Conservation (phyloP, 2,888 invertebrate species). For the Mythimna pallens region DNA sequence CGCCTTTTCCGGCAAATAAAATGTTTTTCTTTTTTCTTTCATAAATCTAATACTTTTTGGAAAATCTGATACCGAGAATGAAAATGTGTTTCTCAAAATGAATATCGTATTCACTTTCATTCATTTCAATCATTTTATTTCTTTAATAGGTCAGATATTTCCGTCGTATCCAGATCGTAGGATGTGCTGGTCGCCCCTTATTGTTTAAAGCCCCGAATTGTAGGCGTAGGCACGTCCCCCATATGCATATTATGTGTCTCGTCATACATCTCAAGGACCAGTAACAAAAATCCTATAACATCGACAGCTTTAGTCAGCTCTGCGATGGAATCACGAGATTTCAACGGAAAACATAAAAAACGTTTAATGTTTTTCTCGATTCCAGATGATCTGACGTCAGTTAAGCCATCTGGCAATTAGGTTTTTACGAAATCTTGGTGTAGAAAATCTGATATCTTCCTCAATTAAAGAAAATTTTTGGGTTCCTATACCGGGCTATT, state of each 20-base stretch:
- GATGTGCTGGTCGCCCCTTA: slow-evolving; percentile 24
- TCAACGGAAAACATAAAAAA: background rate
- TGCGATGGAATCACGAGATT: slow-evolving; percentile 3
- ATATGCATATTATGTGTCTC: slow-evolving; percentile 32
- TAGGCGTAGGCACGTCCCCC: slow-evolving; percentile 43
- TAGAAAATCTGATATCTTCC: slow-evolving; percentile 14
- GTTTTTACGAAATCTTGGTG: slow-evolving; percentile 19
- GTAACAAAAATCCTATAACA: slow-evolving; percentile 14
- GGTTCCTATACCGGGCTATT: background rate
- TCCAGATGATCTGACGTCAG: slow-evolving; percentile 9
- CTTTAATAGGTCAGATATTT: background rate
- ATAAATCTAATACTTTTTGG: background rate
- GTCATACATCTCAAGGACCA: slow-evolving; percentile 11
- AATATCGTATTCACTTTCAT: background rate
- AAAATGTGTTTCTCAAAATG: no score
- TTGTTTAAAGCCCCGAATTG: slow-evolving; percentile 37
- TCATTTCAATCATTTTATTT: background rate
- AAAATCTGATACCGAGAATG: background rate
- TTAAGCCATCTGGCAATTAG: slow-evolving; percentile 24
- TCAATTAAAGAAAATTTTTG: background rate
- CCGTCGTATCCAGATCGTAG: background rate
- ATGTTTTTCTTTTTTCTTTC: no score
- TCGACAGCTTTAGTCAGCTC: slow-evolving; percentile 5
- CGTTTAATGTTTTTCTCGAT: slow-evolving; percentile 14
- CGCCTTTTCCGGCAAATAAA: no score